Conservation (phyloP, 2,888 invertebrate species). For the Stenotaenia linearis region DNA sequence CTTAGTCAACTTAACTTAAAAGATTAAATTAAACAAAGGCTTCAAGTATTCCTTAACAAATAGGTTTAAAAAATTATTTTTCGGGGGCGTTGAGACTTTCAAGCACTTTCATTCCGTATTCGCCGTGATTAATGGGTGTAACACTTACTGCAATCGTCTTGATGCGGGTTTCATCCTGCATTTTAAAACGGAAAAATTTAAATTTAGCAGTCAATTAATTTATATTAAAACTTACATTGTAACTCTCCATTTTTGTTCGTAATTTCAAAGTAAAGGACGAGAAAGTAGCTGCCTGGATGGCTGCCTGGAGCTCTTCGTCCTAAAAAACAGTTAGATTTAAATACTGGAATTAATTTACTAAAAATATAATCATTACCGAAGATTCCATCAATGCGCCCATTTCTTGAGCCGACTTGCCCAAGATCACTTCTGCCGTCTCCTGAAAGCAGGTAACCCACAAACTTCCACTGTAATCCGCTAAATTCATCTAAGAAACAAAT, state of each 20-base stretch:
- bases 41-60: no score
- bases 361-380: not conserved
- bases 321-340: conserved; percentile 34
- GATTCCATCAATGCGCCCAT: conserved; percentile 57
- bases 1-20: no score
- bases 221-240: conserved; percentile 82
- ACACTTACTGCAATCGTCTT: conserved; percentile 67
- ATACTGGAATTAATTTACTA: not conserved
- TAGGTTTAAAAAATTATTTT: no score
- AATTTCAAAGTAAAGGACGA: conserved; percentile 74
- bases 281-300: conserved; percentile 71
- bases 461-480: conserved; percentile 80
- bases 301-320: conserved; percentile 60
- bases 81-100: no score
- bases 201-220: no score
- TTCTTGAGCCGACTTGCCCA: conserved; percentile 66
- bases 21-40: no score
- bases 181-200: conserved; percentile 41
- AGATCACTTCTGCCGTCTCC: conserved; percentile 69
- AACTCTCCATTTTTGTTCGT: conserved; percentile 82
- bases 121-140: conserved; percentile 67
- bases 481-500: conserved; percentile 60
- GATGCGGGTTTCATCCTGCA: conserved; percentile 72
- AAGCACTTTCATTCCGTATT: conserved; percentile 66
- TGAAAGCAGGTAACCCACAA: conserved; percentile 90